Conservation (phyloP, 1,140 invertebrate species). For the Bombus picipes region DNA sequence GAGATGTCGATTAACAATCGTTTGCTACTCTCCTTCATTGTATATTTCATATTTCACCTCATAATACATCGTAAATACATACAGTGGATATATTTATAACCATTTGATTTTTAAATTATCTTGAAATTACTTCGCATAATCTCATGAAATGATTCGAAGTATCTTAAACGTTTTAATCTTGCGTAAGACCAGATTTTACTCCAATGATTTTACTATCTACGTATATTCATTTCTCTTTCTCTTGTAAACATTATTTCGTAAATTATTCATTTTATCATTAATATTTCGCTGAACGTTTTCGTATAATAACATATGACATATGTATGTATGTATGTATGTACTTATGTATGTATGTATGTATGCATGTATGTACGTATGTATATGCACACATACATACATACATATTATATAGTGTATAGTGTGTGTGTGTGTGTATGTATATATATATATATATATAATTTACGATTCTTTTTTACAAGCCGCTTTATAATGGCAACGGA, state of each 20-base stretch:
- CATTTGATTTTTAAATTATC: not conserved
- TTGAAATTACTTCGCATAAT: not conserved
- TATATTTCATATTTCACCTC: no score
- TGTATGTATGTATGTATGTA: no score
- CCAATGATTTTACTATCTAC: not conserved
- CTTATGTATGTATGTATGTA: no score
- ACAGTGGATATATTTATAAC: no score
- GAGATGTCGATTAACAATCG: no score
- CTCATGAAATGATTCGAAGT: not conserved
- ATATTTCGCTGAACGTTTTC: not conserved
- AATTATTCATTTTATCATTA: not conserved
- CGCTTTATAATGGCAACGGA: slow-evolving; percentile 64
- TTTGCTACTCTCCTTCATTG: not conserved
- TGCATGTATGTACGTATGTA: no score
- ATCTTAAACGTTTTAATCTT: not conserved
- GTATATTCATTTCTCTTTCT: not conserved
- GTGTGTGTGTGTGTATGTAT: no score
- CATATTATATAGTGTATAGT: no score
- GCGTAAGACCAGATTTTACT: not conserved
- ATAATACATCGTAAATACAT: not conserved
- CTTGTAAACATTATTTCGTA: not conserved
- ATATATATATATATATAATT: not conserved
- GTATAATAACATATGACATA: not conserved
- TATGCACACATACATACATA: no score
- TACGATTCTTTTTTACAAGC: slow-evolving; percentile 60